Percentiles rank a stretch among this genome's conserved stretches.
Conservation (phyloP, 2,797 vertebrate species). For the Alca torda region DNA sequence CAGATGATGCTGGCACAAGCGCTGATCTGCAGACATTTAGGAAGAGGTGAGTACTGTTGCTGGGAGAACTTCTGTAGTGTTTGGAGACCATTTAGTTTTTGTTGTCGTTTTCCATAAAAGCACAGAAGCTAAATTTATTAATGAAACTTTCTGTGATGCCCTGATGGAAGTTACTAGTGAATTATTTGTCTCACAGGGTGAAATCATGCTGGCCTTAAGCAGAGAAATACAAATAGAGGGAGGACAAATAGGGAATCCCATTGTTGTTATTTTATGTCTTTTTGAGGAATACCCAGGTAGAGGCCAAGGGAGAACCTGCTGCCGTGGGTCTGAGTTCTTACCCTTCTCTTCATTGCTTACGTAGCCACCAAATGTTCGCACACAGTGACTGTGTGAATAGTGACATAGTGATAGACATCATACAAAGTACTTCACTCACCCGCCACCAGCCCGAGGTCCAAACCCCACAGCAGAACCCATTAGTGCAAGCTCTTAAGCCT, state of each 20-base stretch:
- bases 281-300: neutral
- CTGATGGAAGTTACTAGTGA: neutral
- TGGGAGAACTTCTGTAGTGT: neutral
- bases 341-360: neutral
- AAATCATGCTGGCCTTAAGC: neutral
- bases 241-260: neutral
- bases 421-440: neutral
- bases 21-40: constrained; percentile 84
- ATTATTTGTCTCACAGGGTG: neutral
- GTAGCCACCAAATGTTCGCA: neutral
- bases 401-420: neutral
- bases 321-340: neutral
- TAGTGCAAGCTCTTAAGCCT: neutral
- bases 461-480: neutral
- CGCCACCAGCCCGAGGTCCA: neutral
- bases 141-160: neutral
- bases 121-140: neutral
- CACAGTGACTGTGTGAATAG: neutral
- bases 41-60: constrained; percentile 77
- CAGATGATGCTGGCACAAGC: constrained; percentile 91
- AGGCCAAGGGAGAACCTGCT: neutral
- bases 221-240: neutral
- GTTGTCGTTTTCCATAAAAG: neutral
- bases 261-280: neutral
- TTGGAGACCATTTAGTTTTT: neutral